Conservation (phyloP, 2,797 vertebrate species). For the Coccyzus lansbergi region DNA sequence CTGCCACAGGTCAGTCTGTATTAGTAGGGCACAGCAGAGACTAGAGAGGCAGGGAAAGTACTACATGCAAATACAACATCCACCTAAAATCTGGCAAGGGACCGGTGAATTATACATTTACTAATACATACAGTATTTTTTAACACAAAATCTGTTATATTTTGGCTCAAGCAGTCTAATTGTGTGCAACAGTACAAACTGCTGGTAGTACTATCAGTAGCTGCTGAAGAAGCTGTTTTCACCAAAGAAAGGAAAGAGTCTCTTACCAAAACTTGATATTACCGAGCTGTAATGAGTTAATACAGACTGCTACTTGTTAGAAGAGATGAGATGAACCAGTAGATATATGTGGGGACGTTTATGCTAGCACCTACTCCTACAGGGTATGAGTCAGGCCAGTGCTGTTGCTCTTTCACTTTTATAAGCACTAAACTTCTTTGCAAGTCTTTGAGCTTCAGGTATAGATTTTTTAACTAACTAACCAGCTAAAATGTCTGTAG, state of each 20-base stretch:
- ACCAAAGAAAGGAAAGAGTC: not conserved
- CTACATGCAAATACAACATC: not conserved
- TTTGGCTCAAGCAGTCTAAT: not conserved
- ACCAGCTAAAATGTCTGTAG: not conserved
- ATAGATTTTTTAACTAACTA: not conserved
- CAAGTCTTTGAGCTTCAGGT: conserved; percentile 5
- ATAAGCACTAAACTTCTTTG: not conserved
- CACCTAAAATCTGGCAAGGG: not conserved
- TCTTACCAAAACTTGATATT: not conserved
- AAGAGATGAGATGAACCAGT: conserved; percentile 60
- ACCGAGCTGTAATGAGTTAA: conserved; percentile 25
- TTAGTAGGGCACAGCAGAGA: not conserved
- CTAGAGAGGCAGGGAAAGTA: not conserved
- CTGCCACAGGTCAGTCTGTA: not conserved
- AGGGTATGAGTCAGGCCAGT: conserved; percentile 62
- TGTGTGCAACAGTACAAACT: not conserved
- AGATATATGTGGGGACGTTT: conserved; percentile 53
- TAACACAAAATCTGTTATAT: not conserved
- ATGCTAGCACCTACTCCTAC: conserved; percentile 66
- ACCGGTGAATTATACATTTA: not conserved
- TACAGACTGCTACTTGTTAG: not conserved
- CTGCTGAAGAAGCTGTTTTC: not conserved
- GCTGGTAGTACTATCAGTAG: not conserved
- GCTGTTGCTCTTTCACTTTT: conserved; percentile 56
- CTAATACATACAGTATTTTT: not conserved